Evolutionary conservation across 2,797 vertebrate genomes (phyloP).

Genomic region (Coreius guichenoti): DNA sequence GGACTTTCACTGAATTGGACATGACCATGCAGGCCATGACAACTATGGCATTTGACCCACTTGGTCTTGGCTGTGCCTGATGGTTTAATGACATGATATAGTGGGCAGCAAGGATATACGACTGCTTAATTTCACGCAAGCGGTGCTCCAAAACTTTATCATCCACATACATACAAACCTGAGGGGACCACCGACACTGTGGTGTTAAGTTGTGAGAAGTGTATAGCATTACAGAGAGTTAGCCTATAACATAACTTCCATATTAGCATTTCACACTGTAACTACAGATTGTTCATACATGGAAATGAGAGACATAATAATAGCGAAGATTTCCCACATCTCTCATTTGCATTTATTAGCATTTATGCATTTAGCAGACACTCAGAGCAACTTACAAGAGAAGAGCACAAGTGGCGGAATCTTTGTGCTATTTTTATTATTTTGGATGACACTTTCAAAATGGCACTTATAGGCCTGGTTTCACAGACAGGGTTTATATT

Average conservation of each 20-base stretch:
- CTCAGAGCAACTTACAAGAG: not conserved
- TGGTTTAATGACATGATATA: constrained; percentile 60
- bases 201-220: constrained; percentile 57
- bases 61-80: constrained; percentile 53
- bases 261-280: constrained; percentile 5
- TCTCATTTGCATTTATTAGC: not conserved
- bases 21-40: constrained; percentile 41
- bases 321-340: not conserved
- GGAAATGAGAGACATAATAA: not conserved
- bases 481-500: no score
- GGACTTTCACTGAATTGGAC: constrained; percentile 33
- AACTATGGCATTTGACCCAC: constrained; percentile 55
- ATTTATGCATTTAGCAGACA: not conserved
- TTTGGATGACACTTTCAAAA: not conserved
- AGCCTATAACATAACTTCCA: constrained; percentile 40
- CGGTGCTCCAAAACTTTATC: constrained; percentile 35
- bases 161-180: constrained; percentile 52
- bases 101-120: constrained; percentile 44
- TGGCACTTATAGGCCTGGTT: no score
- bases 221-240: constrained; percentile 43
- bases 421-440: not conserved
- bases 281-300: not conserved
- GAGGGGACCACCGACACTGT: constrained; percentile 40
- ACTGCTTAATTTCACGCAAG: constrained; percentile 43
- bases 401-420: not conserved